These are phyloP conservation scores for Pungitius pungitius DNA, from an alignment of 2,113 vertebrate species.

Conservation along the genomic window DNA sequence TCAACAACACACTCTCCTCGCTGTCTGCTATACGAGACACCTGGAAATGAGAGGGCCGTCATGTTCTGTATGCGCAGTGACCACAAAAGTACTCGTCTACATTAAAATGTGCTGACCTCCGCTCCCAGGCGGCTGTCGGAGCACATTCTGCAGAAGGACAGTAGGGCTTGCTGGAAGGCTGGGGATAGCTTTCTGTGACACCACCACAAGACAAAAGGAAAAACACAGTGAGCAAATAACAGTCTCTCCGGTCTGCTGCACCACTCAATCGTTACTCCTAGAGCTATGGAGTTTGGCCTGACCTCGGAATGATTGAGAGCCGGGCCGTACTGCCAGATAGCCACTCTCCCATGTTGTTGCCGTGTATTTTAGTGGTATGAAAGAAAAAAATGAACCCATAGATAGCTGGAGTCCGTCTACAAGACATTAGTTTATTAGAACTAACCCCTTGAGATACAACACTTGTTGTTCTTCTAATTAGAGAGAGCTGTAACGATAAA, in stretches of 20 bases:
- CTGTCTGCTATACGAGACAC: slow-evolving; percentile 97
- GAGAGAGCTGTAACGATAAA: background rate
- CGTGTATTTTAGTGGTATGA: background rate
- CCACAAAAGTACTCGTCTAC: background rate
- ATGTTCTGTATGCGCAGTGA: background rate
- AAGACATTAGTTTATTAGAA: background rate
- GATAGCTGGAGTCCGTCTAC: background rate
- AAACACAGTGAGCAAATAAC: slow-evolving; percentile 21
- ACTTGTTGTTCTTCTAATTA: background rate
- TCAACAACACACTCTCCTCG: slow-evolving; percentile 94
- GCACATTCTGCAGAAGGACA: slow-evolving; percentile 99
- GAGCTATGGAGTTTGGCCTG: slow-evolving; percentile 16
- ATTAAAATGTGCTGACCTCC: slow-evolving; percentile 83
- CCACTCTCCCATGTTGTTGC: slow-evolving; percentile 21
- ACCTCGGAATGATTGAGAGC: slow-evolving; percentile 38
- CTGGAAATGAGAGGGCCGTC: slow-evolving; percentile 68
- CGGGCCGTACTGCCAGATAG: slow-evolving; percentile 11
- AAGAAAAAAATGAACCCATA: background rate
- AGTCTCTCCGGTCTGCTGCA: slow-evolving; percentile 16
- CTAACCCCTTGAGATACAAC: background rate
- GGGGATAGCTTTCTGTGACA: slow-evolving; percentile 89
- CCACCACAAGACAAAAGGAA: slow-evolving; percentile 44
- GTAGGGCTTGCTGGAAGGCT: slow-evolving; percentile 95
- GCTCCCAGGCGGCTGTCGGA: slow-evolving; percentile 96
- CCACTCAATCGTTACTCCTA: slow-evolving; percentile 14